Evolutionary conservation across 2,113 vertebrate genomes (phyloP).

Genomic region (Addax nasomaculatus): DNA sequence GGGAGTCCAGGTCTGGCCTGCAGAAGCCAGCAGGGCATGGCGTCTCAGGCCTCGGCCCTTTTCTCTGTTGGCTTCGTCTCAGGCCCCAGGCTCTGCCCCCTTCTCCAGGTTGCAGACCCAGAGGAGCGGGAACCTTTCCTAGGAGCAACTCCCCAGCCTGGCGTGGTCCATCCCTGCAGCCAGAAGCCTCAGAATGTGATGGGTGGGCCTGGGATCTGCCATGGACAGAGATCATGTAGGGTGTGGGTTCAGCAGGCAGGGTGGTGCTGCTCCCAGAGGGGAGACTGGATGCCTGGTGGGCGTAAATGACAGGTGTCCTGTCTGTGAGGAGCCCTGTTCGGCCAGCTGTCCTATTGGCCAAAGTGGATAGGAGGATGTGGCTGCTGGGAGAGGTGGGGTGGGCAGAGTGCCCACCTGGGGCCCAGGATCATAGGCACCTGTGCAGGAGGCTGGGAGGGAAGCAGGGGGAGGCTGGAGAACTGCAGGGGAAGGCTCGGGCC

Average conservation of each 20-base stretch:
- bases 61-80: accelerated
- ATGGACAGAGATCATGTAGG: background rate
- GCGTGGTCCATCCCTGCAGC: accelerated
- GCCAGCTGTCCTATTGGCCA: background rate
- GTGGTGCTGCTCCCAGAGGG: background rate
- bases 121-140: background rate
- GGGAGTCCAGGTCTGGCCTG: background rate
- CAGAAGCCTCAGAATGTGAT: background rate
- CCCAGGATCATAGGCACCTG: background rate
- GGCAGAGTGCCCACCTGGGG: background rate
- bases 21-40: accelerated
- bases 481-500: accelerated
- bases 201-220: background rate
- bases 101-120: background rate
- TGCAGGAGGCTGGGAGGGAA: background rate
- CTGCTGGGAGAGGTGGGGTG: background rate
- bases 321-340: too few species aligned
- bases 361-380: background rate
- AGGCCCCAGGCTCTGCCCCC: background rate
- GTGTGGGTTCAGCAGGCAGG: background rate
- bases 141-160: background rate
- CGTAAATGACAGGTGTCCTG: accelerated
- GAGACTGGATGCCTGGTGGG: background rate
- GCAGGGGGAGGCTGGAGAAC: background rate
- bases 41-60: accelerated